phyloP scores from a whole-genome alignment of 1,140 invertebrate genomes.

The Euura lappo region DNA sequence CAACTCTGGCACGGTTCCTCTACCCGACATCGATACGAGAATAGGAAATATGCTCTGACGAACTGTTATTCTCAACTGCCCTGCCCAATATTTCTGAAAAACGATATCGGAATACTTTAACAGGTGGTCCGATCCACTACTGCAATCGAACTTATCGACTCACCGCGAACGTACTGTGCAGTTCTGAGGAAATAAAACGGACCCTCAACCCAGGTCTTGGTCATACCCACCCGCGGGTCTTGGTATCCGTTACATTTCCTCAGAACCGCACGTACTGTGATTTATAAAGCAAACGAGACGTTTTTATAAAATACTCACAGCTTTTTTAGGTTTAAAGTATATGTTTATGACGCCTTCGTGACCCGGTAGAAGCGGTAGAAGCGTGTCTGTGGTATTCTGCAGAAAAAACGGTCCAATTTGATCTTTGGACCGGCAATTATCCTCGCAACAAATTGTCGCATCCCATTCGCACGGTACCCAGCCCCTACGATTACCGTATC shows the following conservation, averaged over 20 bases:
- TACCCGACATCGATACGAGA: conserved; percentile 41
- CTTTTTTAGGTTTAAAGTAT: conserved; percentile 39
- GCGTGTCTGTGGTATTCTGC: conserved; percentile 19
- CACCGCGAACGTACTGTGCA: too few species aligned
- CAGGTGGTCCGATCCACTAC: too few species aligned
- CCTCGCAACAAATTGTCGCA: conserved; percentile 21
- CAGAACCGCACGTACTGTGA: too few species aligned
- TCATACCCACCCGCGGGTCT: too few species aligned
- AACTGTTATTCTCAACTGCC: conserved; percentile 42
- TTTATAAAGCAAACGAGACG: not conserved
- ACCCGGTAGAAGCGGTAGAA: conserved; percentile 23
- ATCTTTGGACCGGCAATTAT: conserved; percentile 22
- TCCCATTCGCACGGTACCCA: conserved; percentile 51
- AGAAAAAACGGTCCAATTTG: conserved; percentile 34
- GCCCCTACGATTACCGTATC: conserved; percentile 37
- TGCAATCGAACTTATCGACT: too few species aligned
- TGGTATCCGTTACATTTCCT: too few species aligned
- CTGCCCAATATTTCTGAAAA: conserved; percentile 29
- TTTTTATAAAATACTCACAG: conserved; percentile 29
- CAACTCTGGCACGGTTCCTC: conserved; percentile 47
- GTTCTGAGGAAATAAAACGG: too few species aligned
- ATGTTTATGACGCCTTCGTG: conserved; percentile 30
- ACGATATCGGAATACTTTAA: not conserved
- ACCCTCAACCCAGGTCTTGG: too few species aligned
- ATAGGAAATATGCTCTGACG: conserved; percentile 37